Evolutionary conservation across 2,888 invertebrate genomes (phyloP).

Genomic region (Amorpha juglandis): DNA sequence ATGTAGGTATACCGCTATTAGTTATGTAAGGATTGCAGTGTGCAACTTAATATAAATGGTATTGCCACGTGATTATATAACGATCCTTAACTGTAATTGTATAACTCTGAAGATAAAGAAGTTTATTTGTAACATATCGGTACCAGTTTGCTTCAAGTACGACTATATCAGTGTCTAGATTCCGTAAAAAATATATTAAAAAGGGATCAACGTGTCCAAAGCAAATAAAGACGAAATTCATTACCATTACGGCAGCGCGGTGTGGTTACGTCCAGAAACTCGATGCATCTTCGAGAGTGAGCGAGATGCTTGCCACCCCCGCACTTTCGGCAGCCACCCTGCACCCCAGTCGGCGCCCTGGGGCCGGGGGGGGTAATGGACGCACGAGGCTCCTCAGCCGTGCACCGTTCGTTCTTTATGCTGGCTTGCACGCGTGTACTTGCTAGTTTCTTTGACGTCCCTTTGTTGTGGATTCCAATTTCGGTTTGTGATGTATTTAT

Average conservation of each 20-base stretch:
- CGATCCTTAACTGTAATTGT: too few species aligned
- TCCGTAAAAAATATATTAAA: constrained; percentile 3
- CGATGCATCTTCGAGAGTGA: constrained; percentile 81
- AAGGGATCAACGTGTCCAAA: constrained; percentile 7
- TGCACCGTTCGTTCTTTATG: constrained; percentile 77
- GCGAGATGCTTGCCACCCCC: constrained; percentile 66
- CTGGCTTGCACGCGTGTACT: constrained; percentile 79
- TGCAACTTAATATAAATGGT: too few species aligned
- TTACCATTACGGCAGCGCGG: constrained; percentile 72
- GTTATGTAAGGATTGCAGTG: too few species aligned
- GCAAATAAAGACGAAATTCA: constrained; percentile 65
- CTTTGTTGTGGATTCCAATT: constrained; percentile 81
- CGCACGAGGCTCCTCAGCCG: constrained; percentile 79
- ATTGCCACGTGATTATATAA: neutral
- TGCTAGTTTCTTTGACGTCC: constrained; percentile 81
- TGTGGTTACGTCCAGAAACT: constrained; percentile 80
- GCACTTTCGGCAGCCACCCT: constrained; percentile 67
- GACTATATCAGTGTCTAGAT: neutral
- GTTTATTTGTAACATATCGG: neutral
- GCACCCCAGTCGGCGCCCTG: constrained; percentile 42
- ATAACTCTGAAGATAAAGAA: neutral
- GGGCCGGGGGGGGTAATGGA: constrained; percentile 74
- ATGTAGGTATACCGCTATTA: too few species aligned
- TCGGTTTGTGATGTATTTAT: constrained; percentile 60
- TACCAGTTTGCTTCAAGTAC: neutral